Percentiles rank a stretch among this genome's conserved stretches.
Evolutionary conservation across 1,140 invertebrate genomes (phyloP).

Genomic region (Aporrectodea caliginosa): DNA sequence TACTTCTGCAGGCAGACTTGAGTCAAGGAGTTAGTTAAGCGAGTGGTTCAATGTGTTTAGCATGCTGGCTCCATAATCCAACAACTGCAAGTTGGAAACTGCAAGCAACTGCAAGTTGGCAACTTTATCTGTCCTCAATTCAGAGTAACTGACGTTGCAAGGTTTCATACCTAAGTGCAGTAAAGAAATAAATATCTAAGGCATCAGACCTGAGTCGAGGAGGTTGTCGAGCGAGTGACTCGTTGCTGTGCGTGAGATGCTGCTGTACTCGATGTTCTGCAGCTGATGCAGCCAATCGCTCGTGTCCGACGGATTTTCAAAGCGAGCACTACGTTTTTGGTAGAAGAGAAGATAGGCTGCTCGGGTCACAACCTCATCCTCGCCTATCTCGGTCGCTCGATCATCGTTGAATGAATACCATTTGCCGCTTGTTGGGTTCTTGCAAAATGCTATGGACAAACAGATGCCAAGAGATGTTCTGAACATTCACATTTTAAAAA

Average conservation of each 20-base stretch:
- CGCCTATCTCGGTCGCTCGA: slow-evolving; percentile 48
- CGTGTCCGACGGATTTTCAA: neutral
- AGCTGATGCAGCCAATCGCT: neutral
- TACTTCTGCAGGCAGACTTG: too few relatives aligned
- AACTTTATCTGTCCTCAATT: too few relatives aligned
- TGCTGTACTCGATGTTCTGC: neutral
- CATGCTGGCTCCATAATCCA: too few relatives aligned
- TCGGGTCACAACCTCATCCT: slow-evolving; percentile 53
- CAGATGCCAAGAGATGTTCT: neutral
- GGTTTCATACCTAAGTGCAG: too few relatives aligned
- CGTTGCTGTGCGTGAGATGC: slow-evolving; percentile 12
- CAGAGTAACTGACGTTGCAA: too few relatives aligned
- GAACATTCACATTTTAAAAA: neutral
- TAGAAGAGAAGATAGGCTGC: slow-evolving; percentile 59
- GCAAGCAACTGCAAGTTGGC: too few relatives aligned
- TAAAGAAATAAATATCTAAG: too few relatives aligned
- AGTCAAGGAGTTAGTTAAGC: too few relatives aligned
- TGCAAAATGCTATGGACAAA: slow-evolving; percentile 71
- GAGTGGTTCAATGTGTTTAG: too few relatives aligned
- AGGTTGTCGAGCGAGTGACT: slow-evolving; percentile 20
- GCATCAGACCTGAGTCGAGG: slow-evolving; percentile 14
- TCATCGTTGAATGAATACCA: slow-evolving; percentile 82
- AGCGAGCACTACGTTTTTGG: slow-evolving; percentile 41
- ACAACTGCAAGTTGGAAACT: too few relatives aligned
- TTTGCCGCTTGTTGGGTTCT: slow-evolving; percentile 84